Conservation (phyloP, 2,888 invertebrate genomes). For the Seira ritae region DNA sequence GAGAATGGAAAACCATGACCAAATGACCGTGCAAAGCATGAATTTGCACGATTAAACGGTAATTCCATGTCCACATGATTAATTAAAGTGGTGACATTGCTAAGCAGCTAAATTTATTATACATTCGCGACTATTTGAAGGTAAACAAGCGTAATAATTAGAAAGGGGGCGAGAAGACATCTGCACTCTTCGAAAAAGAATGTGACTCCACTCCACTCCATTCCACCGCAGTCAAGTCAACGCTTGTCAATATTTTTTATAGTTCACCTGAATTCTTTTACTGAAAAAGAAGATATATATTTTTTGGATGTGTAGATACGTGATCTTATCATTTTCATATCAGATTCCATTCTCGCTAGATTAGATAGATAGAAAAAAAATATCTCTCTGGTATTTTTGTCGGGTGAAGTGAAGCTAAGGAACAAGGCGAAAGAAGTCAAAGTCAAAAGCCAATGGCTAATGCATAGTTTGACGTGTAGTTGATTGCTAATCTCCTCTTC, state of each 20-base stretch:
- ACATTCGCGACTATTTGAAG: conserved; percentile 51
- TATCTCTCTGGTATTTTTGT: no score
- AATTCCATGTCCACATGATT: conserved; percentile 55
- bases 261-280: not conserved
- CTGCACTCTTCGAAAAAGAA: conserved; percentile 35
- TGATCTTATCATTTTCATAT: conserved; percentile 4
- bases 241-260: not conserved
- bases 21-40: not conserved
- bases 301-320: not conserved
- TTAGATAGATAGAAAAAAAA: no score
- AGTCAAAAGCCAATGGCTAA: no score
- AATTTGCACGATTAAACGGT: conserved; percentile 2
- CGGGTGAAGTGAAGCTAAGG: no score
- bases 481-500: no score
- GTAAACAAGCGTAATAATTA: conserved; percentile 61
- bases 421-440: no score
- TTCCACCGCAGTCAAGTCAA: no score
- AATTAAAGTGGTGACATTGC: conserved; percentile 59
- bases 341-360: conserved; percentile 11
- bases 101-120: conserved; percentile 55
- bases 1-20: conserved; percentile 1
- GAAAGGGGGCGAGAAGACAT: conserved; percentile 64
- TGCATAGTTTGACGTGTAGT: no score
- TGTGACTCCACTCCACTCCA: no score
- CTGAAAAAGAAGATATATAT: conserved; percentile 1